A percentile compares a stretch with the other conserved stretches of the same genome.
Evolutionary conservation across 2,113 vertebrate species (phyloP).

Genomic region (Ammodytes marinus): DNA sequence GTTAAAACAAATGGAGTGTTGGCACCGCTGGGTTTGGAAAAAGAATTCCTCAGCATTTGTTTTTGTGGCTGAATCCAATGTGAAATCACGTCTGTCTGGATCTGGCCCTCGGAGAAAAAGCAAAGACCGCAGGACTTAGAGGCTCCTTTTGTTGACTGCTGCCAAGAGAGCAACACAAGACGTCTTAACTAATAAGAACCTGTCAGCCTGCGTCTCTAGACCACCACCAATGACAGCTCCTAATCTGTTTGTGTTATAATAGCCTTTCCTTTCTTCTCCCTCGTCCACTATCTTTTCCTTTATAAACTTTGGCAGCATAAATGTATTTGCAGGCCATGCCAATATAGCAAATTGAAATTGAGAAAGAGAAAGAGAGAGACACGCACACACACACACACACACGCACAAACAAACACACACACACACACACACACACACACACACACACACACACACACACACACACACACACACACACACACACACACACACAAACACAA

Average conservation of each 20-base stretch:
- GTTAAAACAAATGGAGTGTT: constrained; percentile 22
- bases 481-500: neutral
- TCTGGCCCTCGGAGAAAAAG: constrained; percentile 17
- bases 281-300: neutral
- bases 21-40: neutral
- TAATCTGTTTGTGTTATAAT: neutral
- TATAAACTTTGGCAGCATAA: neutral
- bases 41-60: constrained; percentile 21
- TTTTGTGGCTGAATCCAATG: constrained; percentile 46
- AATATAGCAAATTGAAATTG: neutral
- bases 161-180: neutral
- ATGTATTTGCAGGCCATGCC: neutral
- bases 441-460: neutral
- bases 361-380: too few species aligned
- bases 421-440: neutral
- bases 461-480: too few species aligned
- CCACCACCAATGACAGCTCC: neutral
- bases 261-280: neutral
- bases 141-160: constrained; percentile 5
- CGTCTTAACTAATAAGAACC: neutral
- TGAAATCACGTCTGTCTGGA: constrained; percentile 32
- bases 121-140: neutral
- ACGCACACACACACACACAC: too few species aligned
- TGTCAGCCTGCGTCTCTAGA: neutral
- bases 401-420: neutral